Base-by-base conservation (phyloP, 2,888 invertebrate species). In the Campoletis raptor region DNA sequence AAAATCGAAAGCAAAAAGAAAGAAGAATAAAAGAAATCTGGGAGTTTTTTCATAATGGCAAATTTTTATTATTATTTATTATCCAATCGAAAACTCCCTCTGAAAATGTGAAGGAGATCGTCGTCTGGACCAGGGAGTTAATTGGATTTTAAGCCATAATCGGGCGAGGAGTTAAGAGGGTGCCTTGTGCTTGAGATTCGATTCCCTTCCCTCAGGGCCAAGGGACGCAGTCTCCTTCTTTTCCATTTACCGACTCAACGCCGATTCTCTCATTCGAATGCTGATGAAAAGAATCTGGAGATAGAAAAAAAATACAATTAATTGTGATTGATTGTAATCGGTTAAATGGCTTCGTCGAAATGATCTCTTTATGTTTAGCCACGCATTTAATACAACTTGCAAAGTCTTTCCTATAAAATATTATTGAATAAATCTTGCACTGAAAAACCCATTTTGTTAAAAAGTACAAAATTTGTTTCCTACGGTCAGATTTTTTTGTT, bases 141-240 rank as follows among this genome's bases (percentile, higher is more conserved):
- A 86, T 86, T 86, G 86, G 81, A 73, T 83, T 83, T 57, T 69
- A 52, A 81, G 77, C 85, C 77, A 36, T 67, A 81, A 64, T 64
- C 61, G 57, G 48, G 76, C 69, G 36, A 77, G 9, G 45, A 64
- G 66, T 77, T 21, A 24, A 45, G 42, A 42, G 69, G 69, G 45
- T 24, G 69, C 21, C 21, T 15, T 9, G 37, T 42, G 40, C 69
- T 30, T 70, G 73, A 78, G 67, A 61, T 78, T 67, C 54, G 83
- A 77, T 61, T 66, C 72, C 54, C 42, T 40, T 54, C 54, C n/a
- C 72, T 76, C 69, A 72, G 76, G 21, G 37, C 24, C 12, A 45
- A 45, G 45, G 48, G 30, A 30, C 45, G 18, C 10, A 48, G n/a
- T 18, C 30, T 18, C 48, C 69, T 15, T 36, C 45, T 24, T 30